A percentile compares a stretch with the other conserved stretches of the same genome.
Evolutionary conservation across 1,140 invertebrate species (phyloP).

Genomic region (Pinna nobilis): DNA sequence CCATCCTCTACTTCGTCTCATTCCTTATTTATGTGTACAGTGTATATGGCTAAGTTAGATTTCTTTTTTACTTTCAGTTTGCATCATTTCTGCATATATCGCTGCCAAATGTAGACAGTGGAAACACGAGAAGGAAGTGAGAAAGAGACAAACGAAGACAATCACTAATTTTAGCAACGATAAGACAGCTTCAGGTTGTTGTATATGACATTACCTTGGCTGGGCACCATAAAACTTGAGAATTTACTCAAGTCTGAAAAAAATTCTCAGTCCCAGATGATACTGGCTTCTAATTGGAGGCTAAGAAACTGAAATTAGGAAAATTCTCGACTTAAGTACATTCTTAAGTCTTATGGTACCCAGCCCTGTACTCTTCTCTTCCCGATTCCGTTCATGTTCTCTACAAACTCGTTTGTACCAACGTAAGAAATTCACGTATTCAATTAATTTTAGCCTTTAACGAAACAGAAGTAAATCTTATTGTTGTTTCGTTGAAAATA

Average conservation of each 20-base stretch:
- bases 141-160: constrained; percentile 20
- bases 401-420: too few relatives aligned
- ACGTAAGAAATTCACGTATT: too few relatives aligned
- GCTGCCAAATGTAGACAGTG: constrained; percentile 42
- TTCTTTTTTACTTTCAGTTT: constrained; percentile 21
- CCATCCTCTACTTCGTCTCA: too few relatives aligned
- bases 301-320: neutral
- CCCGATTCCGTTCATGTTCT: too few relatives aligned
- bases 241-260: neutral
- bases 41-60: too few relatives aligned
- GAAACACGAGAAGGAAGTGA: constrained; percentile 33
- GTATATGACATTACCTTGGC: neutral
- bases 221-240: neutral
- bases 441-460: too few relatives aligned
- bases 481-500: too few relatives aligned
- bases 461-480: too few relatives aligned
- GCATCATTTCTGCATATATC: constrained; percentile 37
- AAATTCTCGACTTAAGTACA: neutral
- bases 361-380: too few relatives aligned
- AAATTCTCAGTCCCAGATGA: neutral
- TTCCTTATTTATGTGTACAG: too few relatives aligned
- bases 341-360: too few relatives aligned
- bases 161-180: neutral
- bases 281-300: neutral
- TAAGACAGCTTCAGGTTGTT: neutral